Evolutionary conservation across 1,140 invertebrate species (phyloP), one percentile per base, ranked within the genome.

Genomic region (Leptestheria dahalacensis): DNA sequence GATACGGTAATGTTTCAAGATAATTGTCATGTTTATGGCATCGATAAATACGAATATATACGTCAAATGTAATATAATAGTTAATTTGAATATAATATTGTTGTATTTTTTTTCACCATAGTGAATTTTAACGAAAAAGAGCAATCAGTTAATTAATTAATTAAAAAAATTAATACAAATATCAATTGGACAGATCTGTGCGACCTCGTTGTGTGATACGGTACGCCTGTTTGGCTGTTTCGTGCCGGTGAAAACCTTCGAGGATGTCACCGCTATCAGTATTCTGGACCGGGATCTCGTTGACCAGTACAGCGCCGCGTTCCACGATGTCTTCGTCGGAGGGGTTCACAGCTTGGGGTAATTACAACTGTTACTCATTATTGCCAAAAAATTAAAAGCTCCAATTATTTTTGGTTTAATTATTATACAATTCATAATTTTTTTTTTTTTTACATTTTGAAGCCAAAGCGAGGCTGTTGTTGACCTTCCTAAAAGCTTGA

Each of bases 151-250:
- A n/a, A n/a, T n/a, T n/a, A n/a, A n/a, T n/a, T n/a, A n/a, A n/a
- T n/a, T n/a, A n/a, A n/a, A n/a, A n/a, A n/a, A n/a, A n/a, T n/a
- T n/a, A n/a, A n/a, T n/a, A n/a, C n/a, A n/a, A n/a, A 28, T 60
- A 11, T 25, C 48, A 41, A 41, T 62, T 64, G 68, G 69, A 48
- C 63, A 85, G 83, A 88, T 95, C 58, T 92, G 92, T 68, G 85
- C 86, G 71, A 88, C 88, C 55, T 92, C 87, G 68, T 75, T 97
- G 10, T 91, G 91, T 69, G 89, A 97, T 69, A 92, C 92, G 2
- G 75, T 98, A 46, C 77, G 90, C 48, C 77, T 94, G 25, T 74
- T 98, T 24, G 92, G 94, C 46, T 96, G 92, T 74, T 97, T 96
- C 70, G 82, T 82, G 1, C 29, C 49, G 50, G 50, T 21, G 12